These are phyloP conservation scores for Chrysochloris asiatica DNA, from an alignment of 2,113 vertebrate species.

Conservation along the genomic window DNA sequence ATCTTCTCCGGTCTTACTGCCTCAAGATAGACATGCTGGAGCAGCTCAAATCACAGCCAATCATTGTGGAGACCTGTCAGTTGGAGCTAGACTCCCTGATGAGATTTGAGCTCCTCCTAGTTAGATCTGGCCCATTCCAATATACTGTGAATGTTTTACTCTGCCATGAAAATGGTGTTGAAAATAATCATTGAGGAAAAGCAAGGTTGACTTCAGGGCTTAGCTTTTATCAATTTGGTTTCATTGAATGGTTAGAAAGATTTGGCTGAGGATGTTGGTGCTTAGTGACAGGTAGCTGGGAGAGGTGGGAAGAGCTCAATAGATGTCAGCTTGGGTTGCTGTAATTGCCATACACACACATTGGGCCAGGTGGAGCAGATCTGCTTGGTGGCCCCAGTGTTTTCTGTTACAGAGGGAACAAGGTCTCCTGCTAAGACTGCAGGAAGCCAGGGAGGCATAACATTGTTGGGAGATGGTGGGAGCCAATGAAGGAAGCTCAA, in stretches of 20 bases:
- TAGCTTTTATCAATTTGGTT: not conserved
- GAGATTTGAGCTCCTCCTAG: not conserved
- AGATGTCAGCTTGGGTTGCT: not conserved
- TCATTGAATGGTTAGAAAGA: not conserved
- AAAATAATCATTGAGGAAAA: too few relatives aligned
- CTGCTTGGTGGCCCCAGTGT: not conserved
- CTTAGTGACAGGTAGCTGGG: not conserved
- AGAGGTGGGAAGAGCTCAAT: not conserved
- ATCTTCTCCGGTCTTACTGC: not conserved
- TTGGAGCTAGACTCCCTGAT: not conserved
- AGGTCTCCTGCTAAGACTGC: not conserved
- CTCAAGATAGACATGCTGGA: not conserved
- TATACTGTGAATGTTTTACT: too few relatives aligned
- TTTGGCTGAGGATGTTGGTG: not conserved
- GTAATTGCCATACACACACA: not conserved
- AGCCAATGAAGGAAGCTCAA: not conserved
- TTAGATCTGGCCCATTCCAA: too few relatives aligned
- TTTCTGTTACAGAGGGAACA: not conserved
- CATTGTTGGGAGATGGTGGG: not conserved
- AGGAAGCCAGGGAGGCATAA: not conserved
- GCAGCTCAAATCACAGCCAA: not conserved
- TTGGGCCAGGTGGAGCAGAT: not conserved
- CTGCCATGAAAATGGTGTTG: too few relatives aligned
- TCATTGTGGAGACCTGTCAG: not conserved
- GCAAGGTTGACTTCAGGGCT: too few relatives aligned